Base-by-base conservation (phyloP, 2,797 vertebrate species). In the Melanotaenia nigrans region DNA sequence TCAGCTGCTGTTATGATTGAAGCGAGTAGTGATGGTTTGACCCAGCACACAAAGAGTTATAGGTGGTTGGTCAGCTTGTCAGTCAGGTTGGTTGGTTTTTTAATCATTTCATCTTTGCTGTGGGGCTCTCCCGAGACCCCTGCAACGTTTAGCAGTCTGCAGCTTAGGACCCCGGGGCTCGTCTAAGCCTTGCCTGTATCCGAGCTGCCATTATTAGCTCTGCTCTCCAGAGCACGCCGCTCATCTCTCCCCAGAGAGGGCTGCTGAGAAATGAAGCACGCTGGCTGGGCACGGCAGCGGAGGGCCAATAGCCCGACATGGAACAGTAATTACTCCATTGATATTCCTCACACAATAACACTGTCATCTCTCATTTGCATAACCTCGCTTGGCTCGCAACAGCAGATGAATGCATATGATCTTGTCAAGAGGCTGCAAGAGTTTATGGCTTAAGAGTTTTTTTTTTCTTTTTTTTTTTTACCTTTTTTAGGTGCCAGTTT, bases 311-410 rank as follows among this genome's bases (percentile, higher is more conserved):
- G 95, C 95, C 92, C 88, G 90, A 93, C 94, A 94, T 95, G 95
- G 95, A 97, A 97, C 97, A 96, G 97, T 99, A 99, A 99, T 99
- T 99, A 98, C 97, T 99, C 97, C 96, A 98, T 99, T 99, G 98
- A 99, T 98, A 99, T 99, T 98, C 97, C 96, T 96, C 94, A 92
- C 96, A 97, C 97, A 97, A 98, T 98, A 97, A 97, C 92, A 93
- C 97, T 98, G 98, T 97, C 97, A 96, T 96, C 91, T 94, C 96
- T 96, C 96, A 98, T 99, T 99, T 99, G 96, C 97, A 99, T 99
- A 99, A 96, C 94, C 94, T 93, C 94, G 90, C 94, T 93, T 92
- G 90, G 83, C 87, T 91, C 79, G 67, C 85, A 90, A 89, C 93
- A 85, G 93, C 95, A 95, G 95, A 95, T 94, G 95, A 95, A 94